Percentiles rank a stretch among this genome's conserved stretches.
Conservation (phyloP, 2,113 vertebrate genomes). For the Tragelaphus imberbis region DNA sequence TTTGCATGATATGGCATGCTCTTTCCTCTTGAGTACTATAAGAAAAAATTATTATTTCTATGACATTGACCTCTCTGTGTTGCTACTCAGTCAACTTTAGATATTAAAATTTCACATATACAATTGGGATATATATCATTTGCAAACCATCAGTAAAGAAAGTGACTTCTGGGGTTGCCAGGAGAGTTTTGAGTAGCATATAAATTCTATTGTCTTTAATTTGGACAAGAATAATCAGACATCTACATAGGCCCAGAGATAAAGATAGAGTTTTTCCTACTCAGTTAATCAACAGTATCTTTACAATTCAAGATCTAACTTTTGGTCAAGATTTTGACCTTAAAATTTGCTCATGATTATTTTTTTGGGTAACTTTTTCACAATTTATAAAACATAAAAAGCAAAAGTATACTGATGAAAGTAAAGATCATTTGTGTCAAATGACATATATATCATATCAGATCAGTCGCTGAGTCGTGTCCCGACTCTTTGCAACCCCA, state of each 20-base stretch:
- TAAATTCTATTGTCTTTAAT: not conserved
- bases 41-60: not conserved
- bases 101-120: not conserved
- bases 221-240: not conserved
- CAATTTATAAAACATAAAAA: not conserved
- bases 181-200: not conserved
- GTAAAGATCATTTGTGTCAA: not conserved
- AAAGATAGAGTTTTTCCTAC: not conserved
- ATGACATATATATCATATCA: not conserved
- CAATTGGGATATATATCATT: not conserved
- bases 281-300: not conserved
- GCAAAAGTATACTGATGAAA: not conserved
- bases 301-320: not conserved
- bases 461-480: too few species aligned
- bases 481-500: too few species aligned
- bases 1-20: too few species aligned
- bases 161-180: not conserved
- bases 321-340: not conserved
- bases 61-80: not conserved
- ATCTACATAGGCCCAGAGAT: not conserved
- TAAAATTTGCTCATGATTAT: not conserved
- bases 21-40: not conserved
- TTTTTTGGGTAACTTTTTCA: not conserved
- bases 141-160: not conserved
- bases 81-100: not conserved